A percentile compares a stretch with the other conserved stretches of the same genome.
These are phyloP conservation scores for Dysmachus trigonus DNA, from an alignment of 2,888 invertebrate genomes.

Conservation along the genomic window DNA sequence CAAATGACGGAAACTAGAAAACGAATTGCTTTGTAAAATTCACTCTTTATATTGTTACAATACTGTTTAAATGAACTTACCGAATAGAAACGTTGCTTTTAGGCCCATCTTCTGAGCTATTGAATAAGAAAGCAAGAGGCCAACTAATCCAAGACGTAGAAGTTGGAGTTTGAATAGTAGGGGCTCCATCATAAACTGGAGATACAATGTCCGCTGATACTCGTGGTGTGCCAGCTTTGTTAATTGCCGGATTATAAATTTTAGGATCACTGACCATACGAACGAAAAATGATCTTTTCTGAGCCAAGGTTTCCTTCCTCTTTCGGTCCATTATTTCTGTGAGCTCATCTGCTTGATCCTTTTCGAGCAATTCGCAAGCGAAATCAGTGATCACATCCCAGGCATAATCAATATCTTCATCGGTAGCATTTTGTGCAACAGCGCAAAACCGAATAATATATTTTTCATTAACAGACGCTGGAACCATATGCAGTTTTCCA, in stretches of 20 bases:
- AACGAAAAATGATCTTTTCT: slow-evolving; percentile 95
- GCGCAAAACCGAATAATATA: slow-evolving; percentile 95
- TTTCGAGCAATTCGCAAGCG: slow-evolving; percentile 82
- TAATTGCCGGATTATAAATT: slow-evolving; percentile 92
- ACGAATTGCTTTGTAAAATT: not conserved
- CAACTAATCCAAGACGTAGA: slow-evolving; percentile 86
- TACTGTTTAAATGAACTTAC: slow-evolving; percentile 64
- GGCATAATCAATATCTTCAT: slow-evolving; percentile 83
- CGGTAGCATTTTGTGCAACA: slow-evolving; percentile 87
- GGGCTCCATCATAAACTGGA: slow-evolving; percentile 58
- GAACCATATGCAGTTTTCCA: slow-evolving; percentile 96
- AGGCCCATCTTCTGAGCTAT: slow-evolving; percentile 75
- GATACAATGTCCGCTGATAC: slow-evolving; percentile 61
- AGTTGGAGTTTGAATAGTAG: slow-evolving; percentile 62
- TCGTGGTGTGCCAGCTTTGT: slow-evolving; percentile 74
- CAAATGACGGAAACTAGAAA: slow-evolving; percentile 81
- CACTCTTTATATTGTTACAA: not conserved
- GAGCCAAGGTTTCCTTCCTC: slow-evolving; percentile 81
- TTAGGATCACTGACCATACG: slow-evolving; percentile 98
- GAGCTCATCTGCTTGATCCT: slow-evolving; percentile 72
- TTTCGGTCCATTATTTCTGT: slow-evolving; percentile 79
- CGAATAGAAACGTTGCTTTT: slow-evolving; percentile 80
- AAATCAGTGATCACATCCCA: slow-evolving; percentile 87
- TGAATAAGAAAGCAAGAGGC: slow-evolving; percentile 89
- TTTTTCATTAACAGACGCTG: slow-evolving; percentile 87